These are phyloP conservation scores for Apolygus lucorum DNA, from an alignment of 1,140 invertebrate species.

Conservation along the genomic window DNA sequence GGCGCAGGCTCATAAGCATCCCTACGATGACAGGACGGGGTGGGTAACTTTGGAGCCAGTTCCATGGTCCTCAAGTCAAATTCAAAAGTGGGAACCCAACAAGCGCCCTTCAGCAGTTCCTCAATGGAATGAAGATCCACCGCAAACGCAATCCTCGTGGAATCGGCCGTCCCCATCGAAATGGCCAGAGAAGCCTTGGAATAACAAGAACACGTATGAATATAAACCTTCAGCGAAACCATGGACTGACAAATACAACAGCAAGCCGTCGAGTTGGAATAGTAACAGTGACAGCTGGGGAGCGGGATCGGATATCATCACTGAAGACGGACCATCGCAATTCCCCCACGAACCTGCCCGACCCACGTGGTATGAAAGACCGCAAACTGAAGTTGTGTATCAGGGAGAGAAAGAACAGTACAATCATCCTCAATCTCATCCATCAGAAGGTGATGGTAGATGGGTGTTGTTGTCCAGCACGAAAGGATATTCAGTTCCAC, in stretches of 20 bases:
- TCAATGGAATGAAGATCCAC: constrained; percentile 22
- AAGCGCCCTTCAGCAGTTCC: constrained; percentile 35
- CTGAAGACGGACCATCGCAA: constrained; percentile 54
- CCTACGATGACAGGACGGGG: constrained; percentile 57
- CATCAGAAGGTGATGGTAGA: constrained; percentile 55
- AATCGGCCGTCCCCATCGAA: constrained; percentile 17
- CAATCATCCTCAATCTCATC: constrained; percentile 44
- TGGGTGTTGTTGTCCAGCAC: constrained; percentile 69
- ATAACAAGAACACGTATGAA: constrained; percentile 35
- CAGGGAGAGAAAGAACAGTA: constrained; percentile 24
- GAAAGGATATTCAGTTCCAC: constrained; percentile 53
- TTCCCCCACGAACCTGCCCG: constrained; percentile 45
- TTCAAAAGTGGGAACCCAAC: constrained; percentile 61
- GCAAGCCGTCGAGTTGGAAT: constrained; percentile 17
- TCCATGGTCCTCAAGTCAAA: constrained; percentile 67
- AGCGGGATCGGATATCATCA: constrained; percentile 47
- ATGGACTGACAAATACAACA: constrained; percentile 15
- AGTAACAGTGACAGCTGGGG: constrained; percentile 35
- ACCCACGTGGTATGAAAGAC: constrained; percentile 25
- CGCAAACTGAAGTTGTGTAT: constrained; percentile 30
- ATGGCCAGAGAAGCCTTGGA: constrained; percentile 37
- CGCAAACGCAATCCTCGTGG: constrained; percentile 27
- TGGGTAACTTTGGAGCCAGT: constrained; percentile 69
- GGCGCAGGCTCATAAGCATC: constrained; percentile 44
- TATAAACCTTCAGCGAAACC: constrained; percentile 28